Percentiles rank a stretch among this genome's conserved stretches.
phyloP scores from a whole-genome alignment of 2,113 vertebrate species.

The Struthidea cinerea region DNA sequence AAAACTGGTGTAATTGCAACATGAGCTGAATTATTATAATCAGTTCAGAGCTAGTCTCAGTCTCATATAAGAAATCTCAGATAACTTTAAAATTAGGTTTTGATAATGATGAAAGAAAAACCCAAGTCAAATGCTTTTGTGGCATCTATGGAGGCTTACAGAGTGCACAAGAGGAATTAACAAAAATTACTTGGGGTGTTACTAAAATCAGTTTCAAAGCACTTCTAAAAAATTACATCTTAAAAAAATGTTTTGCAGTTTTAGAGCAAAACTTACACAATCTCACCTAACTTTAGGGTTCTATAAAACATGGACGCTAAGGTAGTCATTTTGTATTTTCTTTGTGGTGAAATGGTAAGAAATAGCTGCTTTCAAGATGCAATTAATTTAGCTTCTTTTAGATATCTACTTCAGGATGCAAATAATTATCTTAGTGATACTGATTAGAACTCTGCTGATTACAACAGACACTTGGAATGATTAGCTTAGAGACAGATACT shows the following conservation, averaged over 20 bases:
- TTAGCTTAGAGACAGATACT: neutral
- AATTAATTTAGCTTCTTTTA: conserved; percentile 11
- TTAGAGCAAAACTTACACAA: neutral
- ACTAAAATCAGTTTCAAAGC: neutral
- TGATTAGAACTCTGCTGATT: conserved; percentile 42
- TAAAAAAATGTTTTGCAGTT: neutral
- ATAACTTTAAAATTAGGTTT: neutral
- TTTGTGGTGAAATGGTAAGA: neutral
- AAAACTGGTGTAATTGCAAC: neutral
- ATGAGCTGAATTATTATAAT: neutral
- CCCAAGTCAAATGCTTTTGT: neutral
- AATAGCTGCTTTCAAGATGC: neutral
- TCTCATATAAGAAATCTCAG: neutral
- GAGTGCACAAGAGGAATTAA: neutral
- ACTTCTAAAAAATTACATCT: neutral
- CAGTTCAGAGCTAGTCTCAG: neutral
- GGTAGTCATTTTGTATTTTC: neutral
- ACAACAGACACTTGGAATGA: conserved; percentile 21
- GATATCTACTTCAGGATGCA: neutral
- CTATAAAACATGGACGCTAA: neutral
- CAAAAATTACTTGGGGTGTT: neutral
- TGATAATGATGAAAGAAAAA: neutral
- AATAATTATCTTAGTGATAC: conserved; percentile 11
- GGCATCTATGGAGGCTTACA: neutral
- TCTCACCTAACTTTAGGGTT: neutral